Percentiles rank a stretch among this genome's conserved stretches.
These are phyloP conservation scores for Ctenopoma kingsleyae DNA, from an alignment of 2,797 vertebrate genomes.

Conservation along the genomic window DNA sequence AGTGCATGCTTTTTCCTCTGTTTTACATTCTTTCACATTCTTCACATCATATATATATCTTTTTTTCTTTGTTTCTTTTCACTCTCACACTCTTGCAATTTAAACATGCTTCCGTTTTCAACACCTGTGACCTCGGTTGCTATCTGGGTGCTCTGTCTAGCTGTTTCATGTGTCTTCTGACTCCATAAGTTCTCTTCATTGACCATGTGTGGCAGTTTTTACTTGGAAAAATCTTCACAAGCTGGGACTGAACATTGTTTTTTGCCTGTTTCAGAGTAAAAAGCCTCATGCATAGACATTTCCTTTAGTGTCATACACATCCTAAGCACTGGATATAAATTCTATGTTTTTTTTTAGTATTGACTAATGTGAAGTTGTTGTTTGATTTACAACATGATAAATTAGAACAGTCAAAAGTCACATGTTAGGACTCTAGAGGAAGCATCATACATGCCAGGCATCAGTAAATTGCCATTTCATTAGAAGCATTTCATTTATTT, in stretches of 20 bases:
- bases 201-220: slow-evolving; percentile 88
- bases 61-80: slow-evolving; percentile 40
- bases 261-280: slow-evolving; percentile 86
- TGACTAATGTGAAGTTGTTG: slow-evolving; percentile 99
- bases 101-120: slow-evolving; percentile 84
- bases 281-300: slow-evolving; percentile 84
- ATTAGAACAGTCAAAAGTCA: slow-evolving; percentile 92
- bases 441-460: slow-evolving; percentile 88
- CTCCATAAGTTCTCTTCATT: slow-evolving; percentile 65
- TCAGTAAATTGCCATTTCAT: slow-evolving; percentile 92
- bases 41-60: slow-evolving; percentile 6
- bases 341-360: slow-evolving; percentile 89
- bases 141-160: slow-evolving; percentile 74
- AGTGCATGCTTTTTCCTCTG: slow-evolving; percentile 24
- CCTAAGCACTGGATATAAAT: slow-evolving; percentile 98
- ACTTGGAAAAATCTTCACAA: slow-evolving; percentile 90
- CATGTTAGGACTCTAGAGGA: slow-evolving; percentile 89
- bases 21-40: slow-evolving; percentile 49
- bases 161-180: slow-evolving; percentile 54
- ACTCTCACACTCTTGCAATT: slow-evolving; percentile 69
- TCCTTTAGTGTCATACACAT: slow-evolving; percentile 90
- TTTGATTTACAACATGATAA: slow-evolving; percentile 88
- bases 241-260: slow-evolving; percentile 94
- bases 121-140: slow-evolving; percentile 83
- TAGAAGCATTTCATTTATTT: slow-evolving; percentile 86